Evolutionary conservation across 1,140 invertebrate genomes (phyloP), one percentile per base, ranked within the genome.

Genomic region (Teleogryllus occipitalis): DNA sequence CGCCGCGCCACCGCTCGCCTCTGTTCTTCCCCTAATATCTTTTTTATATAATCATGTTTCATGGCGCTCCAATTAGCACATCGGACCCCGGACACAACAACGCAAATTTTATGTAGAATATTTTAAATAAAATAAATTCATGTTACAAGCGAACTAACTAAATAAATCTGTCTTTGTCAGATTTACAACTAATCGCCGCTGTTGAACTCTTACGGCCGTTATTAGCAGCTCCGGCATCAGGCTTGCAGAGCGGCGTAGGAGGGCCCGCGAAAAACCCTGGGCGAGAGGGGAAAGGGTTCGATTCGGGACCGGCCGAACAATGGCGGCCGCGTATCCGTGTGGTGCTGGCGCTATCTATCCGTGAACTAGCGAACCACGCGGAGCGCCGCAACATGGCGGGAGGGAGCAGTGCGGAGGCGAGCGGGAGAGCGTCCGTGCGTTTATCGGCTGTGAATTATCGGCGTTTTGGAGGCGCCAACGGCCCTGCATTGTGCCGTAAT

Each of bases 41-140:
- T 65, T 65, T 65, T 65, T 65, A 65, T 65, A 65, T 65, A 65
- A 65, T 65, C 54, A 65, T 65, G 54, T 65, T 65, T 65, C 54
- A 65, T 65, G 54, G 54, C 54, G 18, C 54, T 10, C 10, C 54
- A 14, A 65, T 65, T 65, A 65, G 54, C 54, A 65, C 18, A 65
- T 65, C 54, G 54, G 54, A 18, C 54, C 54, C 54, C 54, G 54
- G 0, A 18, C 10, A 65, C 54, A 7, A 65, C 54, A 65, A 65
- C 54, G 18, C 10, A 65, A 65, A 65, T 65, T 65, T 65, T 65
- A 65, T 65, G 54, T 65, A 65, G 2, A 39, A 39, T 65, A 65
- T 65, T 65, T 18, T 65, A 65, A 65, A 65, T 65, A 65, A 65
- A 14, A 65, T 65, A 65, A 65, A 65, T 65, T 65, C 54, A 7